Conservation (phyloP, 2,888 invertebrate species). For the Thymelicus lineola region DNA sequence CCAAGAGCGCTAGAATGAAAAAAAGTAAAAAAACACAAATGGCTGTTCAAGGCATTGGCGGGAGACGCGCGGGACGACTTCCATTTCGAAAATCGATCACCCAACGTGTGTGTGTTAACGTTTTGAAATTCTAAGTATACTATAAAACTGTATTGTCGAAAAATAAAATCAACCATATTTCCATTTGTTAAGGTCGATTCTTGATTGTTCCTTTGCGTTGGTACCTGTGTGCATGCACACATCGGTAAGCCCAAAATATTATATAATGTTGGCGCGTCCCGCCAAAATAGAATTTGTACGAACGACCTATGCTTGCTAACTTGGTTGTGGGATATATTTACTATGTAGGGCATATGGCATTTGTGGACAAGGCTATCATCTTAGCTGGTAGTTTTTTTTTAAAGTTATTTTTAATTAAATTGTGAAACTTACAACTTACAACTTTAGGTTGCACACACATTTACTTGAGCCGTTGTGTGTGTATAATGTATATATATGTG, state of each 20-base stretch:
- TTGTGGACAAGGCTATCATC: not conserved
- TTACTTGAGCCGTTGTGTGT: no score
- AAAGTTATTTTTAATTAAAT: no score
- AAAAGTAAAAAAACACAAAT: conserved; percentile 46
- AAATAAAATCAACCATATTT: conserved; percentile 6
- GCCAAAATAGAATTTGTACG: conserved; percentile 42
- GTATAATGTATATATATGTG: no score
- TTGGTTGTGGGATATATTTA: not conserved
- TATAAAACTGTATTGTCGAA: conserved; percentile 35
- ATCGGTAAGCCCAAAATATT: conserved; percentile 39
- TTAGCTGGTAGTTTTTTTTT: no score
- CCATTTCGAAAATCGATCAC: conserved; percentile 80
- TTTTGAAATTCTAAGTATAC: conserved; percentile 59
- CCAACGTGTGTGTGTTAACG: conserved; percentile 70
- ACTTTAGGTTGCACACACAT: no score
- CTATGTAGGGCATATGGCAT: not conserved
- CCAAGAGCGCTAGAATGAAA: conserved; percentile 26
- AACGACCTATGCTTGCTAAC: conserved; percentile 18
- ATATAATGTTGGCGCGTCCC: conserved; percentile 39
- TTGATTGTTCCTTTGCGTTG: not conserved
- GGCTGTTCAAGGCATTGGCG: conserved; percentile 50
- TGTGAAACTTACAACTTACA: no score
- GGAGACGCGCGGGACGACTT: conserved; percentile 52
- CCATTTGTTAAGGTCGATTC: not conserved
- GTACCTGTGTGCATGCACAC: conserved; percentile 37